These are phyloP conservation scores for Aspidiotus rigidus DNA, from an alignment of 2,888 invertebrate species.

Conservation along the genomic window DNA sequence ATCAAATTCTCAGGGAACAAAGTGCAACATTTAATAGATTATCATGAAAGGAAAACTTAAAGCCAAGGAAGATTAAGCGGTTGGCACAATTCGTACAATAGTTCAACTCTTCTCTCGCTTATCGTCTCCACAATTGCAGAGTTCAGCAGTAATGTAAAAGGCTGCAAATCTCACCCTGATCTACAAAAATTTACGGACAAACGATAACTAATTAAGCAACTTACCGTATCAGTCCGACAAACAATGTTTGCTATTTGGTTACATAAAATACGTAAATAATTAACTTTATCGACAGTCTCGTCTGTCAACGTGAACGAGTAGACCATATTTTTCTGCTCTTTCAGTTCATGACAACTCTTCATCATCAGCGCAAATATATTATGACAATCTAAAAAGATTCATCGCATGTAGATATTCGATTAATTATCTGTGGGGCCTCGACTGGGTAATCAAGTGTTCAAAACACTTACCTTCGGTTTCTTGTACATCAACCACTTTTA, in stretches of 20 bases:
- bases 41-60: no score
- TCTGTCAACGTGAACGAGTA: constrained; percentile 79
- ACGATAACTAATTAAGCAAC: constrained; percentile 41
- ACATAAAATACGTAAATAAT: constrained; percentile 72
- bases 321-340: constrained; percentile 61
- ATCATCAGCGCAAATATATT: constrained; percentile 84
- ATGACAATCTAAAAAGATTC: constrained; percentile 59
- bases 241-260: constrained; percentile 86
- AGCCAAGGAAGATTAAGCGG: no score
- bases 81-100: no score
- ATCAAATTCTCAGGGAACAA: no score
- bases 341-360: constrained; percentile 48
- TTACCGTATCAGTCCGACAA: constrained; percentile 85
- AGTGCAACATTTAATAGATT: no score
- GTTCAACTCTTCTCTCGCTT: no score
- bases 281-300: constrained; percentile 70
- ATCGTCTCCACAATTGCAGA: no score
- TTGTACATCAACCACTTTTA: constrained; percentile 80
- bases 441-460: neutral
- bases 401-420: neutral
- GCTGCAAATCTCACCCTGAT: no score
- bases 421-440: neutral
- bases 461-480: constrained; percentile 62
- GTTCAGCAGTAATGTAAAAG: no score
- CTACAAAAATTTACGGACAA: no score